These are phyloP conservation scores for Hydropsyche tenuis DNA, from an alignment of 1,140 invertebrate genomes.

Conservation along the genomic window DNA sequence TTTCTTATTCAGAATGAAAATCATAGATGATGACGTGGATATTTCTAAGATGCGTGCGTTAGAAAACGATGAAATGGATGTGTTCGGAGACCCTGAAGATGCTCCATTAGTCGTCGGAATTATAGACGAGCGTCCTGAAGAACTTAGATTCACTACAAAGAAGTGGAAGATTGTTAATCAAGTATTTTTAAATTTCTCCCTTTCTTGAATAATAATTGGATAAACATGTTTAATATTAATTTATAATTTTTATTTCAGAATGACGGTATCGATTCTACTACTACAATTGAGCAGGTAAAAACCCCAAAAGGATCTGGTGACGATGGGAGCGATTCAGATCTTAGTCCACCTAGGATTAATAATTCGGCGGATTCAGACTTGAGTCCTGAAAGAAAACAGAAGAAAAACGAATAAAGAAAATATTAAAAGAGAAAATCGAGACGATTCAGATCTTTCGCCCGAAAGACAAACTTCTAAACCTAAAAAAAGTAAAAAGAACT, in stretches of 20 bases:
- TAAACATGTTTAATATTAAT: background rate
- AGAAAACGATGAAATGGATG: slow-evolving; percentile 73
- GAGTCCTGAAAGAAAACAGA: slow-evolving; percentile 29
- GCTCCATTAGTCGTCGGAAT: slow-evolving; percentile 89
- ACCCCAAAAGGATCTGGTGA: slow-evolving; percentile 15
- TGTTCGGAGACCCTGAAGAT: slow-evolving; percentile 77
- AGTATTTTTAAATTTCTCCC: slow-evolving; percentile 49
- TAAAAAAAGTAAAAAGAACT: slow-evolving; percentile 47
- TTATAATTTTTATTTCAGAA: slow-evolving; percentile 54
- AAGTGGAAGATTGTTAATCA: slow-evolving; percentile 76
- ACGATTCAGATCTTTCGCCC: slow-evolving; percentile 51
- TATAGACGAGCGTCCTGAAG: slow-evolving; percentile 82
- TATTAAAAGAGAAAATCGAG: slow-evolving; percentile 41
- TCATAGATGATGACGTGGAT: slow-evolving; percentile 89
- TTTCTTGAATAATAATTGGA: background rate
- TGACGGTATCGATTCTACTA: slow-evolving; percentile 58
- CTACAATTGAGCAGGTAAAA: slow-evolving; percentile 37
- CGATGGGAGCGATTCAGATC: slow-evolving; percentile 42
- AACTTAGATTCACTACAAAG: slow-evolving; percentile 66
- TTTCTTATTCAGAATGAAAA: slow-evolving; percentile 72
- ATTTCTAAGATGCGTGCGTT: slow-evolving; percentile 67
- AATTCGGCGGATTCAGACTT: slow-evolving; percentile 37
- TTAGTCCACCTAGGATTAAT: slow-evolving; percentile 35
- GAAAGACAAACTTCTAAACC: slow-evolving; percentile 43
- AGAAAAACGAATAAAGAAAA: slow-evolving; percentile 45